Evolutionary conservation across 1,140 invertebrate species (phyloP), one percentile per base, ranked within the genome.

Genomic region (Metopolophium dirhodum): DNA sequence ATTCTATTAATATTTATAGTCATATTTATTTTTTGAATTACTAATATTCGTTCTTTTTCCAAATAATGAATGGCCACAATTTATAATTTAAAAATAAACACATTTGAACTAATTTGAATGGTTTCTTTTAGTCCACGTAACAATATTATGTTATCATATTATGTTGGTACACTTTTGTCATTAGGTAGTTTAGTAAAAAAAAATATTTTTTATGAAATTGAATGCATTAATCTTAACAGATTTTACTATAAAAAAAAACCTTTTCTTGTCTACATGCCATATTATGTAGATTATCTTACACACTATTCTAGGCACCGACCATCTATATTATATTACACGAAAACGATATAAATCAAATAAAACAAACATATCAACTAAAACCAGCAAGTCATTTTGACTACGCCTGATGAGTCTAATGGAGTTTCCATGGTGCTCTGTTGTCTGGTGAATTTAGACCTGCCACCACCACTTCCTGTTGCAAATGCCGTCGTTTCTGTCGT

Each of bases 341-440:
- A 68, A 68, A 14, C 11, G 4, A 30, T 68, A 68, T 68, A 6
- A 30, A 68, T 68, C 26, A 68, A 68, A 68, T 3, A 14, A 68
- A 68, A 68, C 61, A 68, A 61, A 61, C 9, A 61, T 41, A 41
- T 86, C 26, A 45, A 54, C 93, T 94, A 95, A 94, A 95, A 95
- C 94, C 94, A 95, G 61, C 94, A 94, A 68, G 94, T 95, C 94
- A 95, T 95, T 94, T 95, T 94, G 93, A 95, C 94, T 83, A 94
- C 94, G 0, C 94, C 94, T 30, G 94, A 93, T 11, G 94, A 94
- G 51, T 95, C 94, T 22, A 94, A n/a, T 23, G 94, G 94, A n/a
- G 94, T 95, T 91, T 95, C 94, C 94, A 95, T 94, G 47, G 94
- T 94, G 82, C 94, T 94, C 22, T 94, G 93, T 93, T 95, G 94